Evolutionary conservation across 2,797 vertebrate species (phyloP).

Genomic region (Xenopus petersii): DNA sequence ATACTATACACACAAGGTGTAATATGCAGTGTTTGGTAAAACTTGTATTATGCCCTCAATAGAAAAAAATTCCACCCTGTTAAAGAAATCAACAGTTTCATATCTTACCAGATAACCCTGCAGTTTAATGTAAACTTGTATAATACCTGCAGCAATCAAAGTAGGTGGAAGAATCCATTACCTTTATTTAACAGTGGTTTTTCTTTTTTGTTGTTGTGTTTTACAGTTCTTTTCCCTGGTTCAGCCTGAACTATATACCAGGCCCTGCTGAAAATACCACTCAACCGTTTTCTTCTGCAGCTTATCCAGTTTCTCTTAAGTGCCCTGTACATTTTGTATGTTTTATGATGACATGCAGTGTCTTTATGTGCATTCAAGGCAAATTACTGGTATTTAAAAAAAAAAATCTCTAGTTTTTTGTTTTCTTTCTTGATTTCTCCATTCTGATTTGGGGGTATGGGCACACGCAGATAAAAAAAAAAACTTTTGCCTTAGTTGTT

Average conservation of each 20-base stretch:
- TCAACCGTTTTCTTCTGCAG: conserved; percentile 99
- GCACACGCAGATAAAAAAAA: conserved; percentile 77
- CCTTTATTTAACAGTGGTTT: conserved; percentile 98
- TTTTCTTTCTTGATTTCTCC: conserved; percentile 59
- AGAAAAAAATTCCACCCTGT: conserved; percentile 62
- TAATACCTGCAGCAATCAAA: conserved; percentile 87
- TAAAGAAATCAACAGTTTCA: conserved; percentile 60
- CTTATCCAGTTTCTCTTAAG: conserved; percentile 99
- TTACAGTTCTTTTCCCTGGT: conserved; percentile 99
- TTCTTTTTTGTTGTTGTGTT: conserved; percentile 99
- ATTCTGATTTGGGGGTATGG: conserved; percentile 81
- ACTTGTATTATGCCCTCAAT: conserved; percentile 60
- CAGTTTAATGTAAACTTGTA: conserved; percentile 77
- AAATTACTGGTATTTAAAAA: conserved; percentile 79
- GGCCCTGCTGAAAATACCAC: conserved; percentile 99
- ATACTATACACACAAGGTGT: conserved; percentile 70
- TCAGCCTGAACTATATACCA: conserved; percentile 99
- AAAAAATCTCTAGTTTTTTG: conserved; percentile 71
- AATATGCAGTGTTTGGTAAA: conserved; percentile 67
- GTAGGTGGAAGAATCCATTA: conserved; percentile 89
- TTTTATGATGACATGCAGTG: conserved; percentile 84
- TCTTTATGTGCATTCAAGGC: conserved; percentile 77
- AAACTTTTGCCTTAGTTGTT: conserved; percentile 70
- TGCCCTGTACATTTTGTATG: conserved; percentile 89
- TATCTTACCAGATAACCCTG: conserved; percentile 74